phyloP scores from a whole-genome alignment of 2,888 invertebrate species.

The Cheilosia soror region DNA sequence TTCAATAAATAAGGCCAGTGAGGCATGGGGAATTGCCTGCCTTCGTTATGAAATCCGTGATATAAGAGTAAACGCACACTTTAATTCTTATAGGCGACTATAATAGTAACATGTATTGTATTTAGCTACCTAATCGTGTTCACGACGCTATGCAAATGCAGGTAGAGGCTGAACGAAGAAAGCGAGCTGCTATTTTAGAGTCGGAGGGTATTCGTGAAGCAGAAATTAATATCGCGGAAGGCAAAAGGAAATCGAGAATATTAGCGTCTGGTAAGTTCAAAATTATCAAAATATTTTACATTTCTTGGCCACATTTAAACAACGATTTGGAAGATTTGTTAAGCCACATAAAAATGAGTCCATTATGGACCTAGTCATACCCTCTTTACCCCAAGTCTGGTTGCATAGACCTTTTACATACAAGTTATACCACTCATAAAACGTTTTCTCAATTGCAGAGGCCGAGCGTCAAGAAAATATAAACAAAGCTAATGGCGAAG shows the following conservation, averaged over 20 bases:
- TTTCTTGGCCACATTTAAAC: too few species aligned
- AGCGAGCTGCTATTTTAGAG: constrained; percentile 97
- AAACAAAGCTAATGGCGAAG: constrained; percentile 96
- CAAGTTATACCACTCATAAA: too few species aligned
- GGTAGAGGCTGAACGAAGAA: constrained; percentile 98
- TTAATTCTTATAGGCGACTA: too few species aligned
- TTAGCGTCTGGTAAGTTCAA: constrained; percentile 90
- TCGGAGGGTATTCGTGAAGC: constrained; percentile 96
- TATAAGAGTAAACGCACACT: constrained; percentile 77
- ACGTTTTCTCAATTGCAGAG: constrained; percentile 86
- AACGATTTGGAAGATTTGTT: too few species aligned
- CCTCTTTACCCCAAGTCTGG: too few species aligned
- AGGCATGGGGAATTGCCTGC: constrained; percentile 99
- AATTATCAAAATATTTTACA: too few species aligned
- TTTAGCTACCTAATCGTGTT: constrained; percentile 93
- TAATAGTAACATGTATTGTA: not conserved
- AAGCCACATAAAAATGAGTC: too few species aligned
- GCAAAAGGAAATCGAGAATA: constrained; percentile 95
- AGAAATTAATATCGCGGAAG: constrained; percentile 99
- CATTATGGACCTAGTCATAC: too few species aligned
- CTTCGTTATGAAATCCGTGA: constrained; percentile 97
- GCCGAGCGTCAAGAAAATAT: constrained; percentile 97
- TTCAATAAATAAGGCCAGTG: constrained; percentile 98
- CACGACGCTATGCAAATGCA: constrained; percentile 99
- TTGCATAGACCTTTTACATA: too few species aligned